A percentile compares a stretch with the other conserved stretches of the same genome.
Evolutionary conservation across 2,113 vertebrate genomes (phyloP).

Genomic region (Ctenodactylus gundi): DNA sequence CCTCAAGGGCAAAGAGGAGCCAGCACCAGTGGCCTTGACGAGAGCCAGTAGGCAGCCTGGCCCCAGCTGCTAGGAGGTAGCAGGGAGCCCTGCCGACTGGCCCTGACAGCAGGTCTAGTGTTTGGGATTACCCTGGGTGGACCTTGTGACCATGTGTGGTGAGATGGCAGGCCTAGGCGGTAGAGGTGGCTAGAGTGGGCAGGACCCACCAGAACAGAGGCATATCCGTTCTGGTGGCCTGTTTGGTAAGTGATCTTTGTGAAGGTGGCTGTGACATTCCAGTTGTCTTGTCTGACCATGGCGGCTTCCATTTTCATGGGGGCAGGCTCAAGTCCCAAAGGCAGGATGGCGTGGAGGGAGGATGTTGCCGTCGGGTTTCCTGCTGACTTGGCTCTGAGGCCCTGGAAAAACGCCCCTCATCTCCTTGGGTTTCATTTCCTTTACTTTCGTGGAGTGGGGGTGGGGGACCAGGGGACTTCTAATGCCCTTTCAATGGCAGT

Average conservation of each 20-base stretch:
- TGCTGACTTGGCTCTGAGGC: background rate
- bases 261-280: background rate
- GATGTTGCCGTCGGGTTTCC: background rate
- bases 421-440: background rate
- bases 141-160: background rate
- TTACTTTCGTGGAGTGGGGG: background rate
- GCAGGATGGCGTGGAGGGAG: background rate
- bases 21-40: background rate
- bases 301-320: background rate
- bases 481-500: background rate
- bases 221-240: background rate
- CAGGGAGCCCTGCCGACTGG: background rate
- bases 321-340: background rate
- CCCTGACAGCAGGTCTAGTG: background rate
- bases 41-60: background rate
- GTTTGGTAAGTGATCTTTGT: background rate
- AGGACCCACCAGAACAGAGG: background rate
- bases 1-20: background rate
- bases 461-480: background rate
- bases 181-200: background rate
- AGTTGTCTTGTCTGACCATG: background rate
- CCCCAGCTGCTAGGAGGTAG: background rate
- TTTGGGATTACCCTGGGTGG: background rate
- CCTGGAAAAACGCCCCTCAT: background rate
- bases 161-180: background rate